Evolutionary conservation across 1,140 invertebrate genomes (phyloP).

Genomic region (Argopecten irradians): DNA sequence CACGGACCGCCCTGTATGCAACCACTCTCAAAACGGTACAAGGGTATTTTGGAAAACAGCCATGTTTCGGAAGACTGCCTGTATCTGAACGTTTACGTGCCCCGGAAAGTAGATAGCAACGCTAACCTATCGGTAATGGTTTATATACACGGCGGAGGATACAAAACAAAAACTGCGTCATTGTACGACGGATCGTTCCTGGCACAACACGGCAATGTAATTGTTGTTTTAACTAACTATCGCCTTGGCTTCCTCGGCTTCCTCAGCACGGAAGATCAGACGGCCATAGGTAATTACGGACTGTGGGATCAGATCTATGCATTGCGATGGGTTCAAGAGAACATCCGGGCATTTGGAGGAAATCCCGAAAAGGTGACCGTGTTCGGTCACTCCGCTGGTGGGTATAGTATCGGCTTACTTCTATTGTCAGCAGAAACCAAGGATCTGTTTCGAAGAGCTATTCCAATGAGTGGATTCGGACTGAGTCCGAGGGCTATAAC

Average conservation of each 20-base stretch:
- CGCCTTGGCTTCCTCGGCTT: constrained; percentile 83
- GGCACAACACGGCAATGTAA: constrained; percentile 84
- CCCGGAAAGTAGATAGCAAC: not conserved
- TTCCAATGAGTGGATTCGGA: constrained; percentile 85
- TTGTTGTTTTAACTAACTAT: constrained; percentile 86
- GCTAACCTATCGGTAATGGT: constrained; percentile 66
- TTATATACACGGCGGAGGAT: constrained; percentile 75
- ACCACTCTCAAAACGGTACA: not conserved
- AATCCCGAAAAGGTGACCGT: constrained; percentile 57
- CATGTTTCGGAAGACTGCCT: constrained; percentile 48
- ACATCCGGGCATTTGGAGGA: constrained; percentile 64
- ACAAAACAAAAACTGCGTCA: constrained; percentile 72
- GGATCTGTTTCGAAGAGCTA: constrained; percentile 50
- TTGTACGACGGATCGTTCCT: constrained; percentile 81
- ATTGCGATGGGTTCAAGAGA: constrained; percentile 64
- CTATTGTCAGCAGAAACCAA: constrained; percentile 34
- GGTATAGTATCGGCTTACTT: constrained; percentile 46
- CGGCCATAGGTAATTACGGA: constrained; percentile 61
- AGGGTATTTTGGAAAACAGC: not conserved
- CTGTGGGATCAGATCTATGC: constrained; percentile 63
- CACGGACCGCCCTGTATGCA: constrained; percentile 36
- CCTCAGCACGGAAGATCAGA: constrained; percentile 39
- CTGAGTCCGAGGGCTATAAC: constrained; percentile 89
- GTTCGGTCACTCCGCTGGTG: constrained; percentile 59
- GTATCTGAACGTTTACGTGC: constrained; percentile 52